Evolutionary conservation across 2,113 vertebrate genomes (phyloP).

Genomic region (Myrmophylax atrothorax): DNA sequence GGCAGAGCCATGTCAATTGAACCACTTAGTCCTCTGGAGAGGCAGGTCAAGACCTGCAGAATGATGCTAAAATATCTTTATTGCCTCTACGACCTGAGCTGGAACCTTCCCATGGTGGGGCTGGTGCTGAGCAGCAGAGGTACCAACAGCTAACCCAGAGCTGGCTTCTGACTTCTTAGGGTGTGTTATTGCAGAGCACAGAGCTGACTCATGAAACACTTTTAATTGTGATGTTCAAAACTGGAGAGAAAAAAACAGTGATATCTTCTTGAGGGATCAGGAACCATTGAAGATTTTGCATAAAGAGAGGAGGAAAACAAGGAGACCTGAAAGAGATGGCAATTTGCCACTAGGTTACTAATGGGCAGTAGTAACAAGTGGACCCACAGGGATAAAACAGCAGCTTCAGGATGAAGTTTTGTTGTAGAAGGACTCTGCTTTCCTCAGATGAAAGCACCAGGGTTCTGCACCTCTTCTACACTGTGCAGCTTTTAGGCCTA

Average conservation of each 20-base stretch:
- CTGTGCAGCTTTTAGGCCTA: background rate
- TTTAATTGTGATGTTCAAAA: background rate
- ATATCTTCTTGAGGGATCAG: background rate
- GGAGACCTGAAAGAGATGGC: background rate
- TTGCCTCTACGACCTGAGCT: background rate
- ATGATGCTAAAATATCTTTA: background rate
- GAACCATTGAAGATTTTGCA: background rate
- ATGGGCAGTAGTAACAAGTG: background rate
- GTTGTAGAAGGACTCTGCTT: background rate
- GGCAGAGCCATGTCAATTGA: background rate
- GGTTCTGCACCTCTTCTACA: background rate
- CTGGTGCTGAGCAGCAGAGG: background rate
- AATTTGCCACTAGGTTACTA: background rate
- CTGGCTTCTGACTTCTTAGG: background rate
- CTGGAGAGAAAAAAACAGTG: rapidly evolving
- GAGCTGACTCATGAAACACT: background rate
- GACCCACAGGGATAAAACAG: background rate
- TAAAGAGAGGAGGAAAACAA: background rate
- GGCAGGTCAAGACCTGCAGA: background rate
- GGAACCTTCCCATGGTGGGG: background rate
- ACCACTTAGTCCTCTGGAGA: background rate
- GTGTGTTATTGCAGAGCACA: background rate
- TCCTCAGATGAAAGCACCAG: background rate
- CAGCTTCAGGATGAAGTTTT: background rate
- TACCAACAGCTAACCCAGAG: background rate